Percentiles rank a stretch among this genome's conserved stretches.
Evolutionary conservation across 2,113 vertebrate genomes (phyloP).

Genomic region (Syrrhaptes paradoxus): DNA sequence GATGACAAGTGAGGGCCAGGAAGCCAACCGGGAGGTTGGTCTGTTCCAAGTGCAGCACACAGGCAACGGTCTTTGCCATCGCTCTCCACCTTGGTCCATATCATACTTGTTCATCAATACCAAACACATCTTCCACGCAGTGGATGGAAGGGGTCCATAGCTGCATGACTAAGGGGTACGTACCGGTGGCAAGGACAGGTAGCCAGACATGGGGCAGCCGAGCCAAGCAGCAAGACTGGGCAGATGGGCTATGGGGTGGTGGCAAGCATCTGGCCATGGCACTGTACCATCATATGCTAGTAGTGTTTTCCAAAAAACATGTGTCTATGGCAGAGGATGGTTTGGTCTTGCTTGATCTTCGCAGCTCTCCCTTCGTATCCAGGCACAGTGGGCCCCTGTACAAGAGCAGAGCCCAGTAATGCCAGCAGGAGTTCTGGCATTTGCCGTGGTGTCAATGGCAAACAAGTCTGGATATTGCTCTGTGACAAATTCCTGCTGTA

Average conservation of each 20-base stretch:
- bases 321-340: neutral
- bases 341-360: neutral
- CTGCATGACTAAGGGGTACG: neutral
- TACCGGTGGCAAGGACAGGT: neutral
- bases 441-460: neutral
- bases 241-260: neutral
- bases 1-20: neutral
- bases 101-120: neutral
- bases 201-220: neutral
- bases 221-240: neutral
- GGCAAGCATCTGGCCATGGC: neutral
- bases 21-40: neutral
- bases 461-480: neutral
- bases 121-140: neutral
- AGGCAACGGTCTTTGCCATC: neutral
- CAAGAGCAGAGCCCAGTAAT: neutral
- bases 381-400: neutral
- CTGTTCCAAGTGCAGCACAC: neutral
- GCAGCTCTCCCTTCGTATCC: neutral
- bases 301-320: neutral
- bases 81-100: neutral
- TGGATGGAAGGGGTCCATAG: neutral
- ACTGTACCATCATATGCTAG: fast-evolving
- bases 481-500: neutral
- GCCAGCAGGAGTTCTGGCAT: neutral